phyloP scores from a whole-genome alignment of 2,888 invertebrate species.

The Epistrophe grossulariae region DNA sequence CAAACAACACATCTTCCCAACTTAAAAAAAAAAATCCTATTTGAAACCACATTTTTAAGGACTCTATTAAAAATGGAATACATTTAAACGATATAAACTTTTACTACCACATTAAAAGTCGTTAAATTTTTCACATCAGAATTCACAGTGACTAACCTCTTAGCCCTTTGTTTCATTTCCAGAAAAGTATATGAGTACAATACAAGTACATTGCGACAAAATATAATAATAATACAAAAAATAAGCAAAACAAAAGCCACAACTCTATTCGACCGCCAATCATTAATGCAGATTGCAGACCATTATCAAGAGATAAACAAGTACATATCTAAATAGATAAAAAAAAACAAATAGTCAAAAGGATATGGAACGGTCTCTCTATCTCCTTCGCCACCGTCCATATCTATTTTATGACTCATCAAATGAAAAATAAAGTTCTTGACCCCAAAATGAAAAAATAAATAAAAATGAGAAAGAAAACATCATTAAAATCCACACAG shows the following conservation, averaged over 20 bases:
- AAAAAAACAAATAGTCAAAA: conserved; percentile 30
- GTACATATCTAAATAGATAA: neutral
- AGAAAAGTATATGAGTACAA: neutral
- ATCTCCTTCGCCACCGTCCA: neutral
- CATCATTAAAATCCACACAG: conserved; percentile 65
- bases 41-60: conserved; percentile 36
- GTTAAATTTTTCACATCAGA: conserved; percentile 13
- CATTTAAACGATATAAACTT: conserved; percentile 25
- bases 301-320: conserved; percentile 52
- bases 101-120: conserved; percentile 34
- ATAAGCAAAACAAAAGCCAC: conserved; percentile 22
- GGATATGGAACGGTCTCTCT: conserved; percentile 11
- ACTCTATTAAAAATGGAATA: conserved; percentile 34
- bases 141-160: conserved; percentile 25
- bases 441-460: conserved; percentile 43
- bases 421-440: conserved; percentile 63
- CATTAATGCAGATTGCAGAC: conserved; percentile 68
- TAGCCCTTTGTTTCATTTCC: conserved; percentile 17
- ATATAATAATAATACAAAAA: conserved; percentile 6
- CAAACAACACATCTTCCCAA: neutral
- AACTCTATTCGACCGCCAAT: conserved; percentile 49
- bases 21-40: neutral
- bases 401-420: conserved; percentile 63
- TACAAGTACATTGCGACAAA: conserved; percentile 36
- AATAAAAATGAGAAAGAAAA: conserved; percentile 15